Evolutionary conservation across 2,113 vertebrate species (phyloP), one percentile per base, ranked within the genome.

Genomic region (Oophaga pumilio): DNA sequence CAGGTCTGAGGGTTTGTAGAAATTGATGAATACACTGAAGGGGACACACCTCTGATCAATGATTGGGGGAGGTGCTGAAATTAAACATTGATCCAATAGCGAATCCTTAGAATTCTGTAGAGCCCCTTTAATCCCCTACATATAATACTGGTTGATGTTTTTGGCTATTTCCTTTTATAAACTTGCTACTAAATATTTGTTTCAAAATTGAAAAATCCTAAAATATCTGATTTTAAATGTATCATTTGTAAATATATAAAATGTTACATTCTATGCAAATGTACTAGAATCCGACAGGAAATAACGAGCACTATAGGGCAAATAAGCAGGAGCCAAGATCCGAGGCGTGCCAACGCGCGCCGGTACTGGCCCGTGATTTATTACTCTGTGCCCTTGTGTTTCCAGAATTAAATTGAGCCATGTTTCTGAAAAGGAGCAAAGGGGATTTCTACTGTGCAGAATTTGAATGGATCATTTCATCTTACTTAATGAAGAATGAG

Each of bases 391-490:
- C 77, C 68, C 86, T 74, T 87, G 66, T 82, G 86, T 68, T 60
- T 68, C 56, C 74, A 59, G 28, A 87, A 82, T 82, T 87, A 81
- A 86, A 86, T 86, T 86, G 85, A 86, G 85, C 50, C 85, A 81
- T 87, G 85, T 87, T 87, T 71, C 50, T 81, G 50, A 73, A 81
- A 87, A 87, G 85, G 77, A 69, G 62, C 76, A 81, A 68, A 80
- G 77, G 50, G 50, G 76, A 60, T 81, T 87, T 87, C 76, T n/a
- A 73, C 64, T 73, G 64, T 57, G 85, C 18, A 43, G 77, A 81
- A 18, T 74, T 50, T 62, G 53, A 87, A 82, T 87, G 77, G 66
- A 82, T 62, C 64, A 59, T 87, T 87, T 87, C 85, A 87, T 87
- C 85, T 87, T 87, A 87, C 33, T 71, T 73, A 82, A 87, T 82